Base-by-base conservation (phyloP, 2,888 invertebrate species). In the Miltochrista miniata region DNA sequence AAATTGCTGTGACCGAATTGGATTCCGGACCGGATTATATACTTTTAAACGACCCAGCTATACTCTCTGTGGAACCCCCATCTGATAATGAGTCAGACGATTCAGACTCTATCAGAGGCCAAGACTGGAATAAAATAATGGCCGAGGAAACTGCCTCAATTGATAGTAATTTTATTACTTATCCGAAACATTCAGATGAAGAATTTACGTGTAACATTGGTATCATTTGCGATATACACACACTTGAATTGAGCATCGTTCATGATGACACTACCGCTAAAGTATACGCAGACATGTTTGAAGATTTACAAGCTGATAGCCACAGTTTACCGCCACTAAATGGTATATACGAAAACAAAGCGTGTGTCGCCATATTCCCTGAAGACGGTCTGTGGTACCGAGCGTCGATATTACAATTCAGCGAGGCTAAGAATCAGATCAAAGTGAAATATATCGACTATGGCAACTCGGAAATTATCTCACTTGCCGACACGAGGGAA, bases 361-460 rank as follows among this genome's bases (percentile, higher is more conserved):
- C 94, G 0, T 97, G 97, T 72, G 81, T 95, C 51, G 93, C 94
- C 31, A 79, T 92, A 40, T 95, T 92, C 64, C 81, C 87, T 0
- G 92, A 92, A 45, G 95, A 96, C 72, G 85, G 87, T 0, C 68
- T 81, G 33, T 97, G 96, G 96, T 96, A 96, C 75, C 92, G 97
- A 54, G 96, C 95, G 0, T 72, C 90, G 11, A 92, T 97, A 45
- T 76, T 92, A 38, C 88, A 93, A 45, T 83, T 91, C 44, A 87
- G 92, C 58, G 74, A 85, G 33, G 65, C 68, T 0, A 76, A 86
- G 13, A 79, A 83, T 7, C 68, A 78, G 45, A 90, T 95, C 0
- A 92, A 92, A 67, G 94, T 97, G 0, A 87, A 91, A 59, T 97
- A 94, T 78, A 93, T 96, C 0, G 97, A 97, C 80, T 96, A 93